Percentiles rank a stretch among this genome's conserved stretches.
phyloP scores from a whole-genome alignment of 2,113 vertebrate genomes.

The Mesembrinibis cayennensis region DNA sequence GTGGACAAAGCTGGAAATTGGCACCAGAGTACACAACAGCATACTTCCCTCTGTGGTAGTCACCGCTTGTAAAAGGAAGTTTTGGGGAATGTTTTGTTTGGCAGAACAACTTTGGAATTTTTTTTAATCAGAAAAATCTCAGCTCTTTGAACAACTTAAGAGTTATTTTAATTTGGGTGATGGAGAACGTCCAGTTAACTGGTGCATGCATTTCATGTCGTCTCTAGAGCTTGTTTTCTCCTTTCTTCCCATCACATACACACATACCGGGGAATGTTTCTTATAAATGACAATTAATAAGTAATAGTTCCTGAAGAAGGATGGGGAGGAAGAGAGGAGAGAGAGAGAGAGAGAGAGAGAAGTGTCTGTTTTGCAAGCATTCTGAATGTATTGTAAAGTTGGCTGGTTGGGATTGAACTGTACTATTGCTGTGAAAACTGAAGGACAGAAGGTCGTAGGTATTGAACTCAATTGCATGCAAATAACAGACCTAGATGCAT shows the following conservation, averaged over 20 bases:
- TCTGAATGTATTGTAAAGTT: background rate
- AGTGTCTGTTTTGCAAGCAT: background rate
- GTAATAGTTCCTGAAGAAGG: background rate
- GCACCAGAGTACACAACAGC: accelerated
- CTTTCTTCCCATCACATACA: background rate
- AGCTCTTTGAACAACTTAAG: background rate
- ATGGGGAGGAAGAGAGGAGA: background rate
- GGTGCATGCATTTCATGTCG: background rate
- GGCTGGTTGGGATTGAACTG: background rate
- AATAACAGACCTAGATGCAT: background rate
- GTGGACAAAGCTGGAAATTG: background rate
- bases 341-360: background rate
- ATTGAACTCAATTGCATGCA: background rate
- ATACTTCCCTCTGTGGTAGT: background rate
- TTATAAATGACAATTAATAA: background rate
- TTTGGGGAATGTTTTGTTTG: background rate
- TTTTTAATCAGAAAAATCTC: background rate
- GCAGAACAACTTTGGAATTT: background rate
- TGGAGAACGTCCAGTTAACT: background rate
- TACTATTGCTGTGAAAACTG: background rate
- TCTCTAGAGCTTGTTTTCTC: background rate
- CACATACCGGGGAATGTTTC: background rate
- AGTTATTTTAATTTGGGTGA: background rate
- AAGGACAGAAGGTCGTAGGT: background rate
- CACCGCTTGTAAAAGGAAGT: background rate